phyloP scores from a whole-genome alignment of 2,888 invertebrate species.

The Blera fallax region DNA sequence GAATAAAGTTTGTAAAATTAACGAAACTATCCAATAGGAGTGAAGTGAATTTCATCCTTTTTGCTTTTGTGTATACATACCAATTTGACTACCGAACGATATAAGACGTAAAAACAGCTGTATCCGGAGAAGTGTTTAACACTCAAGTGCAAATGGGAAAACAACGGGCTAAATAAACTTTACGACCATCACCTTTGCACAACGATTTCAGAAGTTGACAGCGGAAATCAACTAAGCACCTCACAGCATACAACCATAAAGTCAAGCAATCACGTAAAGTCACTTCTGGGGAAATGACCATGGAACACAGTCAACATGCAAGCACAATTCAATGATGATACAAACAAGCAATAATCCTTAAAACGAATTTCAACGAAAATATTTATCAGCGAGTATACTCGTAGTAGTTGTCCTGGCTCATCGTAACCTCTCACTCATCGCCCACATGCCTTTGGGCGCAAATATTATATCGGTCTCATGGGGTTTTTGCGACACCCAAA shows the following conservation, averaged over 20 bases:
- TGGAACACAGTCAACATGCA: background rate
- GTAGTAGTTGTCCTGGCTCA: background rate
- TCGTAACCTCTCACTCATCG: background rate
- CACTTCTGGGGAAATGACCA: constrained; percentile 13
- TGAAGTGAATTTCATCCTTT: background rate
- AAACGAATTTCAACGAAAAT: constrained; percentile 40
- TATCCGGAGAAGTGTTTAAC: background rate
- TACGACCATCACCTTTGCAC: background rate
- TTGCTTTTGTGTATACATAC: background rate
- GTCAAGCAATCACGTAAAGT: constrained; percentile 27
- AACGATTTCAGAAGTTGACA: background rate
- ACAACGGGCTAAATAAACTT: background rate
- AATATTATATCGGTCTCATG: constrained; percentile 33
- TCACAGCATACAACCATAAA: constrained; percentile 20
- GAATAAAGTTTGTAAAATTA: background rate
- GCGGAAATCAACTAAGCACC: background rate
- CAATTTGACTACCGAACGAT: background rate
- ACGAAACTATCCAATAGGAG: constrained; percentile 13
- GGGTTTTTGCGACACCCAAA: constrained; percentile 25
- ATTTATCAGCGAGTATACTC: constrained; percentile 1
- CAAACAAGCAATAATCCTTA: constrained; percentile 57
- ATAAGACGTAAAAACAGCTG: background rate
- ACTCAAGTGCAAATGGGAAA: background rate
- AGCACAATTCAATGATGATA: constrained; percentile 17
- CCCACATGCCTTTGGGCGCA: background rate